These are phyloP conservation scores for Tethea ocularis DNA, from an alignment of 2,888 invertebrate species.

Conservation along the genomic window DNA sequence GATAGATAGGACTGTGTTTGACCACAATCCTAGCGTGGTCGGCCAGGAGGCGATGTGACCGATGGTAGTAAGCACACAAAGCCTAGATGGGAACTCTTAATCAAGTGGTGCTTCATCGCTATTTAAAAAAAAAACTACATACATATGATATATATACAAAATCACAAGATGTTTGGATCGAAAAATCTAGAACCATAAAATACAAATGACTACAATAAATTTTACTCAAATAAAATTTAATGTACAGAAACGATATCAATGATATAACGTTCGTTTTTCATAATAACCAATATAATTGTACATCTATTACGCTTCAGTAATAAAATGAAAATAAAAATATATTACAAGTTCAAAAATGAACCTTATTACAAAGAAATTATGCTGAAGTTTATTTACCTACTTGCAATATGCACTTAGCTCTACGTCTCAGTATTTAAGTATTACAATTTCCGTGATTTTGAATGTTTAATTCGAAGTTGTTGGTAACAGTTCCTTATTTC, in stretches of 20 bases:
- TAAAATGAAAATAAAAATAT: background rate
- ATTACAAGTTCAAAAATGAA: background rate
- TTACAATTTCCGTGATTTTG: conserved; percentile 41
- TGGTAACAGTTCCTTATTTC: conserved; percentile 40
- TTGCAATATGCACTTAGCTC: conserved; percentile 5
- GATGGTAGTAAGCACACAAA: no score
- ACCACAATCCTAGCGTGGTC: no score
- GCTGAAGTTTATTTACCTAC: background rate
- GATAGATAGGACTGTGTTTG: no score
- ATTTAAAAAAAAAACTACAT: no score
- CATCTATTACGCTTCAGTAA: background rate
- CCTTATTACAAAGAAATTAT: background rate
- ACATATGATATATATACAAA: no score
- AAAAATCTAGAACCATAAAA: background rate
- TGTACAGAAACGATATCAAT: background rate
- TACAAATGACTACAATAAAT: background rate
- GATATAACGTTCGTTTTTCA: background rate
- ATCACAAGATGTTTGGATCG: no score
- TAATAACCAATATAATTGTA: background rate
- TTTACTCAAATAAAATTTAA: background rate
- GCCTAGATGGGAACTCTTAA: no score
- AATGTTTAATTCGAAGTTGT: conserved; percentile 23
- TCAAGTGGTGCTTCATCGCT: no score
- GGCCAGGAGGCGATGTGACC: no score
- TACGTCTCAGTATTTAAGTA: conserved; percentile 19